phyloP scores from a whole-genome alignment of 1,140 invertebrate species.

The Phthorimaea operculella region DNA sequence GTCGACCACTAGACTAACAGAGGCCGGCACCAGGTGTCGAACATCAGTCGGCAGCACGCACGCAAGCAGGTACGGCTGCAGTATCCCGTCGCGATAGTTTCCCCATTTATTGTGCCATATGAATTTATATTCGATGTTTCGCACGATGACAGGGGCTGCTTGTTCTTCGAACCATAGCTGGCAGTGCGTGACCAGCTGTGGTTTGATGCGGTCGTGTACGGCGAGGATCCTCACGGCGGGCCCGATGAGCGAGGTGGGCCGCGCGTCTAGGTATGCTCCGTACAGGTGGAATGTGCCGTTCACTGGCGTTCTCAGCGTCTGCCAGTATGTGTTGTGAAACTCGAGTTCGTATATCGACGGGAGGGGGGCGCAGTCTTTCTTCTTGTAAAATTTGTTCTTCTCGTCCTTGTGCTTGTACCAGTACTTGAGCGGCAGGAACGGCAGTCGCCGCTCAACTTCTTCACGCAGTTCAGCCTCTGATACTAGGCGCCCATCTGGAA shows the following conservation, averaged over 20 bases:
- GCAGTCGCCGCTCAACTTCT: conserved; percentile 79
- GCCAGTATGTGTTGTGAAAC: conserved; percentile 94
- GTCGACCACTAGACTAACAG: conserved; percentile 87
- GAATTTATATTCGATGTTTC: conserved; percentile 90
- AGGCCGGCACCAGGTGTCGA: conserved; percentile 79
- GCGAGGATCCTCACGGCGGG: conserved; percentile 87
- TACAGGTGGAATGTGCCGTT: conserved; percentile 91
- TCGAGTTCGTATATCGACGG: conserved; percentile 89
- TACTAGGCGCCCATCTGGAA: conserved; percentile 69
- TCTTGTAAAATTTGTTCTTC: conserved; percentile 75
- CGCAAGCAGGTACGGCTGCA: conserved; percentile 91
- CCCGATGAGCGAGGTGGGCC: conserved; percentile 79
- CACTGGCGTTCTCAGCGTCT: conserved; percentile 76
- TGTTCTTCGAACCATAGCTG: conserved; percentile 91
- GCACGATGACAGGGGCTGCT: conserved; percentile 81
- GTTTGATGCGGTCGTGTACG: conserved; percentile 91
- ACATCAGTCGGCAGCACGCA: conserved; percentile 85
- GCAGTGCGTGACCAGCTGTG: conserved; percentile 83
- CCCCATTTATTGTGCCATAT: conserved; percentile 96
- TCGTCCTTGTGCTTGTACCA: conserved; percentile 84
- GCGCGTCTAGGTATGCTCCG: conserved; percentile 88
- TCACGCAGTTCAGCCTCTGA: conserved; percentile 82
- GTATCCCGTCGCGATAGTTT: conserved; percentile 91
- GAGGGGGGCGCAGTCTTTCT: conserved; percentile 81
- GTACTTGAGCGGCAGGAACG: conserved; percentile 84